Percentiles rank a stretch among this genome's conserved stretches.
phyloP scores from a whole-genome alignment of 2,113 vertebrate genomes.

The Piprites chloris region DNA sequence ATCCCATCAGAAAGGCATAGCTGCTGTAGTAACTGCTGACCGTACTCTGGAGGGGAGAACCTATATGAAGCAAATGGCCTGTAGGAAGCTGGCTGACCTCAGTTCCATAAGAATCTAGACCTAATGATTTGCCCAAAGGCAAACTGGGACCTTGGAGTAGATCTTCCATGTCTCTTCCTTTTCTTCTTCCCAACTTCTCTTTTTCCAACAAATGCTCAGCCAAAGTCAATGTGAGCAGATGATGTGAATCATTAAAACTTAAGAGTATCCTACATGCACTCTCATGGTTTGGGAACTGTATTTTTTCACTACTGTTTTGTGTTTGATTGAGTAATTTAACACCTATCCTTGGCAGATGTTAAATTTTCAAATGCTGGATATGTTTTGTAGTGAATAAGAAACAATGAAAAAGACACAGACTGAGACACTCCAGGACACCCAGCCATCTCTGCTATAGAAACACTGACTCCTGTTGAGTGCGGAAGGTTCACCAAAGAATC shows the following conservation, averaged over 20 bases:
- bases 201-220: not conserved
- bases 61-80: not conserved
- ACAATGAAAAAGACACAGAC: not conserved
- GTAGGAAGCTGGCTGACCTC: not conserved
- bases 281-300: not conserved
- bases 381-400: not conserved
- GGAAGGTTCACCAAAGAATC: not conserved
- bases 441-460: not conserved
- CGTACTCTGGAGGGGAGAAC: not conserved
- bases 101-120: not conserved
- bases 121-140: not conserved
- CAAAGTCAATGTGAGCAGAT: not conserved
- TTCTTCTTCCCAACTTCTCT: not conserved
- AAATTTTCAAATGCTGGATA: not conserved
- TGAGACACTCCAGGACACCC: not conserved
- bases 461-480: not conserved
- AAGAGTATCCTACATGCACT: not conserved
- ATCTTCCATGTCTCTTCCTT: not conserved
- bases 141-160: not conserved
- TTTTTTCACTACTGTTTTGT: not conserved
- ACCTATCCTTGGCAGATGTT: not conserved
- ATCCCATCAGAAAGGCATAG: not conserved
- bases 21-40: rapidly evolving
- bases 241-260: not conserved
- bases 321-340: not conserved